Conservation (phyloP, 2,888 invertebrate genomes). For the Autographa gamma region DNA sequence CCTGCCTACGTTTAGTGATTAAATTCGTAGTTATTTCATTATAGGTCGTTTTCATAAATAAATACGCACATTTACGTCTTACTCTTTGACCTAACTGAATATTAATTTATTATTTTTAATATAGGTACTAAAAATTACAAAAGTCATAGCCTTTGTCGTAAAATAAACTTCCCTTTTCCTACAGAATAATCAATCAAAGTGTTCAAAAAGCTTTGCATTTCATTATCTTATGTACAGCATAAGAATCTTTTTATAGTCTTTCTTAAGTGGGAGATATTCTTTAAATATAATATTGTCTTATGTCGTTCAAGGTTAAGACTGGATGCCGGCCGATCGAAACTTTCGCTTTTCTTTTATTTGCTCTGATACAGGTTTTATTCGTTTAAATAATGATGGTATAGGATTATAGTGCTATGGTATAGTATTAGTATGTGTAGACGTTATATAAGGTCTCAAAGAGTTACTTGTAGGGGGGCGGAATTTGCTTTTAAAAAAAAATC, state of each 20-base stretch:
- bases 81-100: too few relatives aligned
- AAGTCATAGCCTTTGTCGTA: neutral
- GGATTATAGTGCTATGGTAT: neutral
- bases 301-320: slow-evolving; percentile 22
- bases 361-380: neutral
- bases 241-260: neutral
- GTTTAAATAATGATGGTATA: too few relatives aligned
- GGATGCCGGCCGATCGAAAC: neutral
- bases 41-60: too few relatives aligned
- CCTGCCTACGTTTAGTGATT: too few relatives aligned
- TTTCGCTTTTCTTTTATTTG: slow-evolving; percentile 15
- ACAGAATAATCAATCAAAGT: neutral
- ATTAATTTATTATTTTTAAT: too few relatives aligned
- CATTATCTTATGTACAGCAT: neutral
- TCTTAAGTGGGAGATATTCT: slow-evolving; percentile 5
- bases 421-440: neutral
- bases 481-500: too few relatives aligned
- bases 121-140: neutral
- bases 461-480: too few relatives aligned
- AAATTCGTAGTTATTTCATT: too few relatives aligned
- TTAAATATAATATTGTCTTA: slow-evolving; percentile 2
- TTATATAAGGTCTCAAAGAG: too few relatives aligned
- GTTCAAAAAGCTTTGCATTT: neutral
- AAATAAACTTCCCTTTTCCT: neutral
- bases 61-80: too few relatives aligned